Evolutionary conservation across 2,113 vertebrate genomes (phyloP), one percentile per base, ranked within the genome.

Genomic region (Aspiorhynchus laticeps): DNA sequence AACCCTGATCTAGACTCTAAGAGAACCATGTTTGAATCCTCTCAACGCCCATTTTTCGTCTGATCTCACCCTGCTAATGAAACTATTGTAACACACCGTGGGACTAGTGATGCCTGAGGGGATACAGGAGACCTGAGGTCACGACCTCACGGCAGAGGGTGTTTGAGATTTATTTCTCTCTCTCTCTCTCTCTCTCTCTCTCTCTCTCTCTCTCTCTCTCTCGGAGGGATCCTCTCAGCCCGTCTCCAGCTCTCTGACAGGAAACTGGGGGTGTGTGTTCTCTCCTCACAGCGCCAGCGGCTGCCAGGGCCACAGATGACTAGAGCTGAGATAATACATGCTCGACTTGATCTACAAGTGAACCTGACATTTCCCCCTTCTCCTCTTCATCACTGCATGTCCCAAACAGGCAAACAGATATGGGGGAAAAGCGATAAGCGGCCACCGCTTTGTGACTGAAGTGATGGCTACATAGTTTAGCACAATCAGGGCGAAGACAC

Each of bases 331-430:
- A 94, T 95, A 94, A 95, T 93, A 92, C 94, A 93, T 92, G 94
- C 93, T 93, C 91, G 93, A 94, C 93, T 95, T 95, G 93, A 95
- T 95, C 93, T 94, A 94, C 92, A 93, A 93, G 94, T 94, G 94
- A 94, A 94, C 92, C 93, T 94, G 95, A 94, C 94, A 94, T 94
- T 93, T 92, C 79, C 88, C 84, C 88, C 91, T 88, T 89, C 91
- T 89, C 91, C 91, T 91, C 92, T 93, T 93, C 94, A 93, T 94
- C 92, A 93, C 91, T 90, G 88, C 92, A 91, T 92, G 91, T 93
- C 92, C 92, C 91, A 90, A 92, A 88, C 88, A 89, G 88, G 82
- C 77, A 92, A 93, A 93, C 92, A 93, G 94, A 94, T 95, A 93
- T 88, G 91, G 91, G 90, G 88, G 91, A 1, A 85, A 88, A 88